Conservation (phyloP, 2,113 vertebrate species). For the Rhinichthys klamathensis region DNA sequence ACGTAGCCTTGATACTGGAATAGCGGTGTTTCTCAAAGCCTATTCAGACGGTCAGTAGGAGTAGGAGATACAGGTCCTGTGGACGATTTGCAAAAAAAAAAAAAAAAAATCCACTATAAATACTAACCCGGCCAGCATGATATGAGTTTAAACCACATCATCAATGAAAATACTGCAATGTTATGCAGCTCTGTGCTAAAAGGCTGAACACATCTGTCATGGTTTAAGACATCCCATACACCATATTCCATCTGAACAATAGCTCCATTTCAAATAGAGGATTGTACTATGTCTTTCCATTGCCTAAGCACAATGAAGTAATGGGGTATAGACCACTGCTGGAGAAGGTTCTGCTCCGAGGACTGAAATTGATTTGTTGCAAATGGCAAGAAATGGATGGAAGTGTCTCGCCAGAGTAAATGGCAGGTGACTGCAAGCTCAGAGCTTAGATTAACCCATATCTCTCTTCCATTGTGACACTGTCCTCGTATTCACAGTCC, state of each 20-base stretch:
- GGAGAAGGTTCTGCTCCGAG: constrained; percentile 43
- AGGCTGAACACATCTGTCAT: background rate
- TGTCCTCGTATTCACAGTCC: constrained; percentile 56
- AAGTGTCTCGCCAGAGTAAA: constrained; percentile 43
- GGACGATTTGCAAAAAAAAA: background rate
- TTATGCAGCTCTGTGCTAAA: background rate
- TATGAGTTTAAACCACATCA: background rate
- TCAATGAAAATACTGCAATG: background rate
- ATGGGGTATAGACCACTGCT: constrained; percentile 29
- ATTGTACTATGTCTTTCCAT: constrained; percentile 18
- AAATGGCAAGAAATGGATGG: constrained; percentile 44
- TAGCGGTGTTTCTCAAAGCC: constrained; percentile 37
- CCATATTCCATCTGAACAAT: constrained; percentile 28
- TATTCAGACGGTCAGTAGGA: constrained; percentile 30
- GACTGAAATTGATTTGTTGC: constrained; percentile 55
- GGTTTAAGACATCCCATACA: background rate
- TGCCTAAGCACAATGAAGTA: background rate
- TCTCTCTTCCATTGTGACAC: constrained; percentile 47
- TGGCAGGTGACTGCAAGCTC: constrained; percentile 50
- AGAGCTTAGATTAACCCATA: constrained; percentile 56
- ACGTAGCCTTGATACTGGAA: constrained; percentile 52
- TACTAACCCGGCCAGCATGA: background rate
- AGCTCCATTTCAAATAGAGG: constrained; percentile 14
- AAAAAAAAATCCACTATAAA: background rate
- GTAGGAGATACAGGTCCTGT: background rate